Evolutionary conservation across 1,140 invertebrate genomes (phyloP), one percentile per base, ranked within the genome.

Genomic region (Dreissena polymorpha): DNA sequence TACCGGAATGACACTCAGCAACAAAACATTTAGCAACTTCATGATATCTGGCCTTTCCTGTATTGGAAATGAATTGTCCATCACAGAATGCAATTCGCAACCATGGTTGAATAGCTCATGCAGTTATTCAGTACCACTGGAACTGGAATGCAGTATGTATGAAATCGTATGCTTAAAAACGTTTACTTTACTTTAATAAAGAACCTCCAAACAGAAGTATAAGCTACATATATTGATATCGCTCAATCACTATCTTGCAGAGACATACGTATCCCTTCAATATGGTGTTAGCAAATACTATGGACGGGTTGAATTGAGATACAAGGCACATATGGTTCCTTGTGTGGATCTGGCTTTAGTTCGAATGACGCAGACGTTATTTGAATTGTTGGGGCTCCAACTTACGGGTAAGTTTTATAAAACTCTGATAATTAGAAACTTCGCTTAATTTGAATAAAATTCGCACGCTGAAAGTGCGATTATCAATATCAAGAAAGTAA

Each of bases 51-150:
- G 29, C 21, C 21, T 67, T 14, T 14, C 16, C 2, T 67, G 64
- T 67, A 29, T 25, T 67, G 64, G 64, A 23, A 67, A 23, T n/a
- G 64, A 67, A 67, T 23, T 27, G 14, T 23, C 23, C 29, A 25
- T 67, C 13, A 67, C 64, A 8, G 64, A 67, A 67, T 67, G 64
- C 21, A 14, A 67, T 14, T 67, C 64, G 23, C 23, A 67, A 14
- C 39, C 39, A 39, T 39, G 39, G 39, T 39, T 39, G 39, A 39
- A 39, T 39, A 39, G 39, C 39, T 39, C 39, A 39, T 39, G 39
- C 39, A 39, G 39, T 39, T 39, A 39, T 39, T 39, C 39, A 39
- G 39, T 5, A 2, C 39, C 39, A 39, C 39, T 39, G 2, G 39
- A 39, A 39, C 39, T 5, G 29, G 13, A 67, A 27, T 23, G 64